These are phyloP conservation scores for Neolamprologus fasciatus DNA, from an alignment of 2,113 vertebrate genomes.

Conservation along the genomic window DNA sequence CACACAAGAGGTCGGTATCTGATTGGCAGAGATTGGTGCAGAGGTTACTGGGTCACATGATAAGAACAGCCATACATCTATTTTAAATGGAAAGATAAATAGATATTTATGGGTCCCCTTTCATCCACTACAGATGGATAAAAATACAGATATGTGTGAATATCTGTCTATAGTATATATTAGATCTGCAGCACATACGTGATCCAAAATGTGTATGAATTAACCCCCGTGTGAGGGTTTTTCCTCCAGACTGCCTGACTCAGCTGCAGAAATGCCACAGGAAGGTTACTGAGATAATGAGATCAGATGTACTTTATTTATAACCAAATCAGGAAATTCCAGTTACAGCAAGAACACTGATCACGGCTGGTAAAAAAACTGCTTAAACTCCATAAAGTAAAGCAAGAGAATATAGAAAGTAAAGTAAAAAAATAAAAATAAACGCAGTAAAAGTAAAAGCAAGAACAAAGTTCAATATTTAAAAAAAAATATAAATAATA, in stretches of 20 bases:
- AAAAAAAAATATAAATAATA: not conserved
- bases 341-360: not conserved
- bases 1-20: not conserved
- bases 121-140: not conserved
- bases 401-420: fast-evolving
- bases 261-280: not conserved
- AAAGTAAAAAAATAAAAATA: not conserved
- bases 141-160: not conserved
- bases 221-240: not conserved
- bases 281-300: not conserved
- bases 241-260: not conserved
- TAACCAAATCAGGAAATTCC: not conserved
- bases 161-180: not conserved
- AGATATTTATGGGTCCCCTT: not conserved
- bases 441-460: not conserved
- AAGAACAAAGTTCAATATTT: not conserved
- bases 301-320: not conserved
- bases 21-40: not conserved
- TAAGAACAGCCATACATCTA: not conserved
- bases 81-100: not conserved
- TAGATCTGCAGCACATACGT: not conserved
- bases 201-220: not conserved
- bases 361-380: fast-evolving
- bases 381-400: not conserved
- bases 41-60: not conserved